Evolutionary conservation across 2,797 vertebrate genomes (phyloP).

Genomic region (Mionectes olivaceus): DNA sequence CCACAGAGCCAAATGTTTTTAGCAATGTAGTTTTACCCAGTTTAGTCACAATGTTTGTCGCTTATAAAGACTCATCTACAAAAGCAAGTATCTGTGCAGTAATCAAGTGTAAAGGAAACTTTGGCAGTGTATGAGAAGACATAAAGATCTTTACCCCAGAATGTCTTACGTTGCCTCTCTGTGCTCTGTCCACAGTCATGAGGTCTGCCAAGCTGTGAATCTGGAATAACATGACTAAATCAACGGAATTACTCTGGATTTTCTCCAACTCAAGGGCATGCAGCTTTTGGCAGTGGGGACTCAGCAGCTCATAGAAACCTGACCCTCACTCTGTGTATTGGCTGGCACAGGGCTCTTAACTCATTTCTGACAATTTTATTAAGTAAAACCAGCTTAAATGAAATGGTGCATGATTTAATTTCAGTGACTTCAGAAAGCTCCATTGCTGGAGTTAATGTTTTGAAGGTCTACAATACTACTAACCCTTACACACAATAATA

Average conservation of each 20-base stretch:
- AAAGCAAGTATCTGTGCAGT: neutral
- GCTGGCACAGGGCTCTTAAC: neutral
- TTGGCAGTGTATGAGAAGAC: neutral
- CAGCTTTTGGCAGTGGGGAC: neutral
- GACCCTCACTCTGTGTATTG: neutral
- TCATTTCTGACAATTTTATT: slow-evolving; percentile 36
- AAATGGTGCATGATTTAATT: neutral
- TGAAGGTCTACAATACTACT: neutral
- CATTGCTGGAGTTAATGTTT: slow-evolving; percentile 8
- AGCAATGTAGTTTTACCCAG: neutral
- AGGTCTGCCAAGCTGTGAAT: neutral
- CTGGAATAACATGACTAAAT: neutral
- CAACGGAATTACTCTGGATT: neutral
- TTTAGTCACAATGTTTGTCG: neutral
- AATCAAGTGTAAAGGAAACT: neutral
- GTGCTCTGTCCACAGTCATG: neutral
- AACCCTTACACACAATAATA: neutral
- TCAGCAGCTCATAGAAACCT: neutral
- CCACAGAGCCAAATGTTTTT: neutral
- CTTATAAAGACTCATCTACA: neutral
- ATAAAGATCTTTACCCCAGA: neutral
- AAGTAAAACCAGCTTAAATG: slow-evolving; percentile 22
- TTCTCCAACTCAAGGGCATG: neutral
- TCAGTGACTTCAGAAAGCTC: slow-evolving; percentile 30
- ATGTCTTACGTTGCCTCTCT: neutral